Conservation (phyloP, 2,888 invertebrate genomes). For the Drosophila meridiana region DNA sequence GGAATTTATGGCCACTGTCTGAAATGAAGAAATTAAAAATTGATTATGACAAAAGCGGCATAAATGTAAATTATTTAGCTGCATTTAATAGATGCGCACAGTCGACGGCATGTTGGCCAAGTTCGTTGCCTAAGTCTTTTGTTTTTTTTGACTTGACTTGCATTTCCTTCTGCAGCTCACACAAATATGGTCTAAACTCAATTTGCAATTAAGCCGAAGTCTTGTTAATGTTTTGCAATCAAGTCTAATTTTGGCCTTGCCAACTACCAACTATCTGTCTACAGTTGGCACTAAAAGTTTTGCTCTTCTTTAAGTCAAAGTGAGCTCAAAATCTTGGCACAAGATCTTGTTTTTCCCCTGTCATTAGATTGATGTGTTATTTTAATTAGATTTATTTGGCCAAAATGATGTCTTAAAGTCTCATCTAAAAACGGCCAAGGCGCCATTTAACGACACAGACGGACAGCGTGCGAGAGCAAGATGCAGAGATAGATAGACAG, state of each 20-base stretch:
- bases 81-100: conserved; percentile 47
- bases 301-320: conserved; percentile 2
- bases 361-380: conserved; percentile 20
- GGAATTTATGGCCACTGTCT: conserved; percentile 79
- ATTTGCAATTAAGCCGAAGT: conserved; percentile 39
- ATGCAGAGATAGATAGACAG: neutral
- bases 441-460: conserved; percentile 44
- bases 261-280: neutral
- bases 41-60: conserved; percentile 80
- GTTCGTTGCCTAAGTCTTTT: conserved; percentile 64
- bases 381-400: conserved; percentile 41
- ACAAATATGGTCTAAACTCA: conserved; percentile 46
- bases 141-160: conserved; percentile 41
- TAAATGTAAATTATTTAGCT: conserved; percentile 76
- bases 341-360: neutral
- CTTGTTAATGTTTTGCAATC: conserved; percentile 11
- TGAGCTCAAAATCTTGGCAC: neutral
- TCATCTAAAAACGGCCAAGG: conserved; percentile 50
- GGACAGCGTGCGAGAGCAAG: neutral
- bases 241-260: conserved; percentile 25
- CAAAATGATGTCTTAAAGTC: conserved; percentile 22
- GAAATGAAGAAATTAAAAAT: conserved; percentile 82
- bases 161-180: conserved; percentile 46
- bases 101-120: conserved; percentile 40
- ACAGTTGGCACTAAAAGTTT: conserved; percentile 16